Evolutionary conservation across 2,113 vertebrate genomes (phyloP).

Genomic region (Sinocyclocheilus anshuiensis): DNA sequence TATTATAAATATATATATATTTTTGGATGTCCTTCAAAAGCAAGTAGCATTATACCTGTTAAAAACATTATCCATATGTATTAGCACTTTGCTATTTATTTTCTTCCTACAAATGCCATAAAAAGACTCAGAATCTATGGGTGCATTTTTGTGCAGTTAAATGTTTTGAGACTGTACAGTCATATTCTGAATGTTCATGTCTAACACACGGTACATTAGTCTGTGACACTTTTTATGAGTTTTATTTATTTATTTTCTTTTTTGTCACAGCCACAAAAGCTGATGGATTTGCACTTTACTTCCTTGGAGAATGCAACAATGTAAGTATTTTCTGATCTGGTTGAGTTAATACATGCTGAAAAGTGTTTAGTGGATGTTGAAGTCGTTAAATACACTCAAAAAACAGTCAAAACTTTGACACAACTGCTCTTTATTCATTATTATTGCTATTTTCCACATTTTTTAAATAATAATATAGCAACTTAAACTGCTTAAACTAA

Average conservation of each 20-base stretch:
- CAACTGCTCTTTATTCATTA: background rate
- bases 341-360: background rate
- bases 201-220: background rate
- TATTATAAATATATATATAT: too few species aligned
- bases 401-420: background rate
- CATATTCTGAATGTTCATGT: background rate
- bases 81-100: background rate
- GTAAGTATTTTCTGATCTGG: constrained; percentile 80
- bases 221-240: background rate
- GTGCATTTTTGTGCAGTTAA: background rate
- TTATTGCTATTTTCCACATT: background rate
- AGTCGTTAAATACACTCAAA: background rate
- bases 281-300: constrained; percentile 98
- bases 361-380: background rate
- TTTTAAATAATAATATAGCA: background rate
- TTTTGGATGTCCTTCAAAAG: background rate
- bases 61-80: constrained; percentile 22
- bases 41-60: background rate
- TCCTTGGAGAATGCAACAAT: constrained; percentile 99
- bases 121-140: background rate
- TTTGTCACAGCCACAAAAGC: constrained; percentile 90
- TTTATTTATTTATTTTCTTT: background rate
- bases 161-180: background rate
- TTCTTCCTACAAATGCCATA: background rate
- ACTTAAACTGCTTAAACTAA: background rate